A percentile compares a stretch with the other conserved stretches of the same genome.
phyloP scores from a whole-genome alignment of 2,888 invertebrate species.

The Coleophora flavipennella region DNA sequence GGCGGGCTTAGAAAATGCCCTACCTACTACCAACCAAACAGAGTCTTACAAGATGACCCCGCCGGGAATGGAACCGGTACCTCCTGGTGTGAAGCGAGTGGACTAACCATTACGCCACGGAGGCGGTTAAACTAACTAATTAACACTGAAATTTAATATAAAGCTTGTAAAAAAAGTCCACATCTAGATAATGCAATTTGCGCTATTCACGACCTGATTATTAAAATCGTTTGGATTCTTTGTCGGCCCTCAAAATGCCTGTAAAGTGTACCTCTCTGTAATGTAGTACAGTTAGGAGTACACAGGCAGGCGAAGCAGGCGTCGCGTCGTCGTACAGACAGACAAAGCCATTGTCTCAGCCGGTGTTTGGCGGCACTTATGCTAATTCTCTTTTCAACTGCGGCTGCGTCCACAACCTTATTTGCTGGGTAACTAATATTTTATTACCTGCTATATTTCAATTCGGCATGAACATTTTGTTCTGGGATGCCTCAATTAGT shows the following conservation, averaged over 20 bases:
- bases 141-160: too few species aligned
- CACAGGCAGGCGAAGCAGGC: too few species aligned
- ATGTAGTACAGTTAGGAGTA: slow-evolving; percentile 44
- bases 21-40: too few species aligned
- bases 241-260: slow-evolving; percentile 39
- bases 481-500: too few species aligned
- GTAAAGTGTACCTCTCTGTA: slow-evolving; percentile 32
- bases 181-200: slow-evolving; percentile 1
- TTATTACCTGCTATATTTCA: slow-evolving; percentile 47
- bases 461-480: slow-evolving; percentile 1
- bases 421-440: slow-evolving; percentile 39
- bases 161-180: too few species aligned
- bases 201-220: slow-evolving; percentile 21
- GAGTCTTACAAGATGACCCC: too few species aligned
- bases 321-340: slow-evolving; percentile 48
- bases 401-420: slow-evolving; percentile 41
- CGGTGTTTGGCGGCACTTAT: slow-evolving; percentile 60
- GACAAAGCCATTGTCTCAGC: slow-evolving; percentile 66
- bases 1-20: too few species aligned
- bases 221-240: slow-evolving; percentile 20
- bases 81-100: too few species aligned
- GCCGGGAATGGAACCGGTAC: too few species aligned
- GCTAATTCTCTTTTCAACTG: slow-evolving; percentile 62
- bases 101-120: too few species aligned
- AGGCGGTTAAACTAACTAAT: too few species aligned